Conservation (phyloP, 2,113 vertebrate genomes). For the Peromyscus leucopus region DNA sequence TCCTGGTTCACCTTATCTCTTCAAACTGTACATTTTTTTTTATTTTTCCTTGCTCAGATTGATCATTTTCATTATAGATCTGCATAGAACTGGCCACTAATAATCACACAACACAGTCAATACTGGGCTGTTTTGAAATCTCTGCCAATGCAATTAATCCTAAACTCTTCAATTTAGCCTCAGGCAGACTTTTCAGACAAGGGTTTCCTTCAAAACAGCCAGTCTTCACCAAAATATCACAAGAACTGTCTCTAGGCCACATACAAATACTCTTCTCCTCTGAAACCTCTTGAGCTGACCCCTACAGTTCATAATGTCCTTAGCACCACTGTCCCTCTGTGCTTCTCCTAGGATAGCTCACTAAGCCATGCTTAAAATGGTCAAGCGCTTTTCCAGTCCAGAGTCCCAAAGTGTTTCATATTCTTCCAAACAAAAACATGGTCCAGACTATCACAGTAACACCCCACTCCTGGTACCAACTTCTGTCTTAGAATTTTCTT, state of each 20-base stretch:
- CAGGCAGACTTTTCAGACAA: background rate
- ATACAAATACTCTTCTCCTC: background rate
- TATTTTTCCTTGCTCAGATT: background rate
- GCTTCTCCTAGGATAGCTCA: background rate
- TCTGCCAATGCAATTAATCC: background rate
- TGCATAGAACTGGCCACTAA: background rate
- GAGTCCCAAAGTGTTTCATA: background rate
- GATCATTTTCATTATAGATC: background rate
- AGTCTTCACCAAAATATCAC: background rate
- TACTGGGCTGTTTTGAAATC: background rate
- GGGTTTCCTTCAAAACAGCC: background rate
- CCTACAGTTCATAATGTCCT: background rate
- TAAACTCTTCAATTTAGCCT: background rate
- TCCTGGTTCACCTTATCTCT: background rate
- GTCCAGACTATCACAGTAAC: background rate
- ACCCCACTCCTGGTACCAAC: background rate
- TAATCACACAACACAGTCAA: background rate
- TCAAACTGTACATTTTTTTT: background rate
- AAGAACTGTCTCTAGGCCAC: background rate
- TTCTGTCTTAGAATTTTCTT: background rate
- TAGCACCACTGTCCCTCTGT: background rate
- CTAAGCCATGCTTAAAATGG: background rate
- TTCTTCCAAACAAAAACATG: background rate
- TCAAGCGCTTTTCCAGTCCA: background rate
- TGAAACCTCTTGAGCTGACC: background rate